Conservation (phyloP, 2,797 vertebrate species). For the Danio choprae region DNA sequence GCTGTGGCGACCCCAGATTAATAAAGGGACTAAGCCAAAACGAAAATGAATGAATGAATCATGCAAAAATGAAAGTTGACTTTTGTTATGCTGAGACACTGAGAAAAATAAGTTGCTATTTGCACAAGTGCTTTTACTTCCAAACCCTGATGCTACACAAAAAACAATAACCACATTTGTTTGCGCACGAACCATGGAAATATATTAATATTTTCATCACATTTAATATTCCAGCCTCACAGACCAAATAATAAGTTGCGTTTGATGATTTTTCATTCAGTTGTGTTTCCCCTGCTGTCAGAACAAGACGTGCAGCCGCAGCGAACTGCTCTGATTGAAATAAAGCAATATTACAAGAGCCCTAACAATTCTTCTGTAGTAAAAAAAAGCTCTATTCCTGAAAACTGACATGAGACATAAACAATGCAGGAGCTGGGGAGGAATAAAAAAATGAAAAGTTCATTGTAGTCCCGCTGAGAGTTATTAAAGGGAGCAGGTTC, state of each 20-base stretch:
- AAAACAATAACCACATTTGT: neutral
- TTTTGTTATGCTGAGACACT: neutral
- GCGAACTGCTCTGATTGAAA: neutral
- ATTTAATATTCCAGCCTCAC: neutral
- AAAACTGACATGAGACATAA: slow-evolving; percentile 34
- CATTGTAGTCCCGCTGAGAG: slow-evolving; percentile 44
- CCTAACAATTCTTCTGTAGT: neutral
- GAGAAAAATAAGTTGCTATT: neutral
- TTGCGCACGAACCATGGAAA: neutral
- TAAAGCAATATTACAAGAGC: neutral
- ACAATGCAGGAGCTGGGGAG: slow-evolving; percentile 7
- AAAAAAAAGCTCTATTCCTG: neutral
- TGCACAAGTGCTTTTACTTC: neutral
- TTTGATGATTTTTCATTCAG: neutral
- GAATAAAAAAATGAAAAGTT: slow-evolving; percentile 16
- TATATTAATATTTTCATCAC: neutral
- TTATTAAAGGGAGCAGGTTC: slow-evolving; percentile 47
- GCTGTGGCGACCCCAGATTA: no score
- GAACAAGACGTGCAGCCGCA: neutral
- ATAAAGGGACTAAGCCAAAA: no score
- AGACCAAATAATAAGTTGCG: neutral
- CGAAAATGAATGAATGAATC: no score
- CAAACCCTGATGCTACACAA: neutral
- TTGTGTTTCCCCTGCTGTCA: neutral
- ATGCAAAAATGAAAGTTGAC: no score